Base-by-base conservation (phyloP, 1,140 invertebrate genomes). In the Drosophila jambulina region DNA sequence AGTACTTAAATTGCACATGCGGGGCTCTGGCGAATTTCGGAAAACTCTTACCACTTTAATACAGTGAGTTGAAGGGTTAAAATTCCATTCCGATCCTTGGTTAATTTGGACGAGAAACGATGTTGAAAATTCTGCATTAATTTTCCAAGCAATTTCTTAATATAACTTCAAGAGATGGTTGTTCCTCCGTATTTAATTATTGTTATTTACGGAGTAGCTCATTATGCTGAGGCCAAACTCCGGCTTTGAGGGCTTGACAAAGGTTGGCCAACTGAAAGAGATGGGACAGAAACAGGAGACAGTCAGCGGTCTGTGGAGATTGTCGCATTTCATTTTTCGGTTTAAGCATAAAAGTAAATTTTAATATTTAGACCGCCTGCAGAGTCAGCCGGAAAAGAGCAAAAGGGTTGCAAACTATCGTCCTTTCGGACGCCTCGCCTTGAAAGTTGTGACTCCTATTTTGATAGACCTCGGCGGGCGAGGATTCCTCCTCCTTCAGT, bases 401-500 rank as follows among this genome's bases (percentile, higher is more conserved):
- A 78, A 86, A 78, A 64, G 82, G 64, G 49, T 61, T 58, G 42
- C 61, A 80, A 87, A 87, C 83, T 87, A 87, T 82, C 57, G n/a
- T 70, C 64, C 42, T 54, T 56, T 67, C 36, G 51, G 48, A 21
- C 19, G 49, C 32, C 25, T 45, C 21, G 8, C 10, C 54, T 29
- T 51, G 32, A 19, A 13, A 79, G 59, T 32, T 71, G 42, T 53
- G 63, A 75, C 63, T 68, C 58, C 69, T 59, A 71, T 68, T 79
- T 72, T 68, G 75, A 87, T 79, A 87, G 68, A 71, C 62, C 75
- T 48, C 49, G 49, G 40, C 40, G 17, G 62, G 62, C 27, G n/a
- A 8, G 63, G 43, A 75, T 25, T 53, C n/a, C 19, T 7, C 3
- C 36, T 4, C 21, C 40, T 10, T 21, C 7, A 15, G 36, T 23